These are phyloP conservation scores for Caenorhabditis briggsae DNA, from an alignment of 1,140 invertebrate genomes.

Conservation along the genomic window DNA sequence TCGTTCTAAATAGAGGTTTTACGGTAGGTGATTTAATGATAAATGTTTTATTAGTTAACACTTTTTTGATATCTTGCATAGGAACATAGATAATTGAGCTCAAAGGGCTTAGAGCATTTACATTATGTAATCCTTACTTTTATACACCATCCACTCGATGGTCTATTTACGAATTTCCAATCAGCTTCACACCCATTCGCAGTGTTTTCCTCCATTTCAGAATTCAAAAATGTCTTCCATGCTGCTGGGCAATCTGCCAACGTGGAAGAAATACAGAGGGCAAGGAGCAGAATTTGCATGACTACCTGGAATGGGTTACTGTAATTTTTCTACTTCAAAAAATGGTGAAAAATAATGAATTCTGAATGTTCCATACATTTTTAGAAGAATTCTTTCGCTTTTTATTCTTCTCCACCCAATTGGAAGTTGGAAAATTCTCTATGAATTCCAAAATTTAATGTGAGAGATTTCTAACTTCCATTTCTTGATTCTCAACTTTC, in stretches of 20 bases:
- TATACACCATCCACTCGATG: slow-evolving; percentile 11
- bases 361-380: background rate
- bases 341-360: background rate
- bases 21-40: too few relatives aligned
- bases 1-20: too few relatives aligned
- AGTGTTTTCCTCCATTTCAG: background rate
- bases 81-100: too few relatives aligned
- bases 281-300: background rate
- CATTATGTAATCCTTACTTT: background rate
- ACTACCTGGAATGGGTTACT: too few relatives aligned
- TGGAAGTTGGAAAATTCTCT: too few relatives aligned
- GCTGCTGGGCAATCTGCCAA: slow-evolving; percentile 1
- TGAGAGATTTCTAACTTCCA: too few relatives aligned
- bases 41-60: too few relatives aligned
- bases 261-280: background rate
- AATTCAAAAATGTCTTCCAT: background rate
- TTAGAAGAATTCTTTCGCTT: background rate
- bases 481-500: too few relatives aligned
- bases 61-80: too few relatives aligned
- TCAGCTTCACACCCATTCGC: slow-evolving; percentile 11
- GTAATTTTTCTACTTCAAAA: background rate
- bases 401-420: too few relatives aligned
- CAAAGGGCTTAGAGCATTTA: too few relatives aligned
- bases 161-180: slow-evolving; percentile 5
- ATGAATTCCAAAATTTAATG: too few relatives aligned